phyloP scores from a whole-genome alignment of 2,888 invertebrate genomes.

The Meliscaeva auricollis region DNA sequence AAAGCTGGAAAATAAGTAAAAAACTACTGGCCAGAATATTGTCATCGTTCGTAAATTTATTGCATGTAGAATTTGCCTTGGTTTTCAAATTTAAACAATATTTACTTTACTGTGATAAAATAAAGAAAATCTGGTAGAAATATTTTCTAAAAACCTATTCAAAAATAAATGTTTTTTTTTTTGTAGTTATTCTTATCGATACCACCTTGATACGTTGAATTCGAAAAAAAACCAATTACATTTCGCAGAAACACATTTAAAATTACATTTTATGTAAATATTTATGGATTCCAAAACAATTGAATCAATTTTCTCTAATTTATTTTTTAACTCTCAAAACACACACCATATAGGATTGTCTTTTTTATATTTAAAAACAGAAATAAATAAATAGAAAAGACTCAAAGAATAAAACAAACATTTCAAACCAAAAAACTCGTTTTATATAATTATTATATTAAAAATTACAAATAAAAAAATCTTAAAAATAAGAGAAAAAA shows the following conservation, averaged over 20 bases:
- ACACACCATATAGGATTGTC: conserved; percentile 70
- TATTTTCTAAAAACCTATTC: too few relatives aligned
- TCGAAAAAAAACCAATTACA: not conserved
- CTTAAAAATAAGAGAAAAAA: conserved; percentile 53
- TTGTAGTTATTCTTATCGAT: too few relatives aligned
- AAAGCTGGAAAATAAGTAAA: too few relatives aligned
- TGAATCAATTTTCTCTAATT: not conserved
- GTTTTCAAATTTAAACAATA: too few relatives aligned
- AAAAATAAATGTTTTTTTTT: too few relatives aligned
- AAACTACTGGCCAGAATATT: too few relatives aligned
- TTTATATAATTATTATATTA: conserved; percentile 58
- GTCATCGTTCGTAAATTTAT: too few relatives aligned
- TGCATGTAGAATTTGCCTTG: too few relatives aligned
- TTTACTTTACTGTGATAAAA: too few relatives aligned
- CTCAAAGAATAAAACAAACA: conserved; percentile 18
- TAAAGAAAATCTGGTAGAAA: too few relatives aligned
- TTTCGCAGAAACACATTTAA: too few relatives aligned
- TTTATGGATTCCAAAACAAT: not conserved
- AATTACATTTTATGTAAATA: not conserved
- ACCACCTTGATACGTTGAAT: not conserved
- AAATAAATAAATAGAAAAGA: conserved; percentile 2
- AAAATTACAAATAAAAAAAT: conserved; percentile 58
- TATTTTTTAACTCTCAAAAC: not conserved
- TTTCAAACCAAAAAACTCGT: conserved; percentile 67
- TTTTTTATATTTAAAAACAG: conserved; percentile 25